phyloP scores from a whole-genome alignment of 2,113 vertebrate genomes.

The Tinamus guttatus region DNA sequence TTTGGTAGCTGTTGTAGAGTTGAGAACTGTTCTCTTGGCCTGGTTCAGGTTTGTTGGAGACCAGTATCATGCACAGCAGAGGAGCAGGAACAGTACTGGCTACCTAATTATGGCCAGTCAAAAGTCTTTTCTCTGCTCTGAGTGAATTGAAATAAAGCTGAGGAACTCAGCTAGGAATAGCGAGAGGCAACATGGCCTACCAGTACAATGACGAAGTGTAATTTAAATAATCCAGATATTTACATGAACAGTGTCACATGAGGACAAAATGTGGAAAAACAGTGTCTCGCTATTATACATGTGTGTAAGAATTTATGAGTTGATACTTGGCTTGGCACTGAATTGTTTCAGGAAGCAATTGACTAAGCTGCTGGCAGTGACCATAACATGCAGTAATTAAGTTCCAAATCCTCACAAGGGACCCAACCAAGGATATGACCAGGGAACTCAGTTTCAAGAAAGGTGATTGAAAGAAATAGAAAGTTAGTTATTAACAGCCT shows the following conservation, averaged over 20 bases:
- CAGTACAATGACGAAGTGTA: background rate
- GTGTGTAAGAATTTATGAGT: slow-evolving; percentile 41
- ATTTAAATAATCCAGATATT: background rate
- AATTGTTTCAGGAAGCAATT: slow-evolving; percentile 67
- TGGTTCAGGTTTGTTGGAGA: background rate
- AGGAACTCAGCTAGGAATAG: background rate
- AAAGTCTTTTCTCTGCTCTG: background rate
- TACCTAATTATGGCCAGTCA: background rate
- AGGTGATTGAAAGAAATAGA: slow-evolving; percentile 1
- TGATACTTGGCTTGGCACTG: slow-evolving; percentile 57
- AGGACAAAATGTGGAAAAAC: slow-evolving; percentile 38
- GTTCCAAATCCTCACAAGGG: slow-evolving; percentile 36
- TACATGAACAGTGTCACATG: background rate
- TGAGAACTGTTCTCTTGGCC: background rate
- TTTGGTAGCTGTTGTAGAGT: background rate
- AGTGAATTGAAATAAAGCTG: background rate
- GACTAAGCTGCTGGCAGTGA: slow-evolving; percentile 52
- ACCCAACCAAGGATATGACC: slow-evolving; percentile 13
- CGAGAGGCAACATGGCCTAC: background rate
- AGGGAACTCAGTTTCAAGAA: slow-evolving; percentile 35
- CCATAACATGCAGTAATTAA: slow-evolving; percentile 61
- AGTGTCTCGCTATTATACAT: slow-evolving; percentile 14
- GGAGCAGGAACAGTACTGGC: background rate
- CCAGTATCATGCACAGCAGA: background rate
- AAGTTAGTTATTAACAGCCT: slow-evolving; percentile 70